These are phyloP conservation scores for Cyclophora punctaria DNA, from an alignment of 2,888 invertebrate species.

Conservation along the genomic window DNA sequence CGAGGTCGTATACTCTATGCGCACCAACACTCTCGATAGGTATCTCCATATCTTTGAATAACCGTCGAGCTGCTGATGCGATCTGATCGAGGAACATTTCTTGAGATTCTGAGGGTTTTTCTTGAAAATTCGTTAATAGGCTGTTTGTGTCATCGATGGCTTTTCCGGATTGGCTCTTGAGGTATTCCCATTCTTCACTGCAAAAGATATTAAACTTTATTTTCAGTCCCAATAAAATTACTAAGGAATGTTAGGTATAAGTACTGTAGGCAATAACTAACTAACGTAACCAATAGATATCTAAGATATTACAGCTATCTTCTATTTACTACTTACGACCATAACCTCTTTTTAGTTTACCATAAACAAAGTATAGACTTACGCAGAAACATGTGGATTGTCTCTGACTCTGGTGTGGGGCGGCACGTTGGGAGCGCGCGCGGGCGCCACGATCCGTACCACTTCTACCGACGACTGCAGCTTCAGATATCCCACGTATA, in stretches of 20 bases:
- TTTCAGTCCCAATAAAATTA: too few relatives aligned
- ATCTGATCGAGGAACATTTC: constrained; percentile 86
- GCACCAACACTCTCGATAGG: constrained; percentile 79
- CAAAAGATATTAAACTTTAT: constrained; percentile 25
- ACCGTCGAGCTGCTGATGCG: constrained; percentile 81
- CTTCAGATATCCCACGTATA: constrained; percentile 97
- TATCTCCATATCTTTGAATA: constrained; percentile 88
- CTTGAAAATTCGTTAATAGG: constrained; percentile 43
- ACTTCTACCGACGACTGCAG: constrained; percentile 97
- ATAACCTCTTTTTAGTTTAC: too few relatives aligned
- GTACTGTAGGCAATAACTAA: too few relatives aligned
- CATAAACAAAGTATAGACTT: constrained; percentile 45
- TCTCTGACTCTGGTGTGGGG: constrained; percentile 95
- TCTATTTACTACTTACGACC: too few relatives aligned
- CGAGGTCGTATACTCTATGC: constrained; percentile 92
- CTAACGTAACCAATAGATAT: too few relatives aligned
- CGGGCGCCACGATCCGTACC: constrained; percentile 93
- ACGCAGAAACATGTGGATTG: constrained; percentile 97
- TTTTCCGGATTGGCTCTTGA: constrained; percentile 77
- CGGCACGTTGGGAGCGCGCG: constrained; percentile 94
- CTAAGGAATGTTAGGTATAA: too few relatives aligned
- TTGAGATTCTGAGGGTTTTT: constrained; percentile 83
- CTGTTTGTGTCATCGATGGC: constrained; percentile 52
- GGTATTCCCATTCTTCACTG: constrained; percentile 97
- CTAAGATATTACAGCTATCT: too few relatives aligned